Base-by-base conservation (phyloP, 2,888 invertebrate species). In the Ecdyonurus torrentis region DNA sequence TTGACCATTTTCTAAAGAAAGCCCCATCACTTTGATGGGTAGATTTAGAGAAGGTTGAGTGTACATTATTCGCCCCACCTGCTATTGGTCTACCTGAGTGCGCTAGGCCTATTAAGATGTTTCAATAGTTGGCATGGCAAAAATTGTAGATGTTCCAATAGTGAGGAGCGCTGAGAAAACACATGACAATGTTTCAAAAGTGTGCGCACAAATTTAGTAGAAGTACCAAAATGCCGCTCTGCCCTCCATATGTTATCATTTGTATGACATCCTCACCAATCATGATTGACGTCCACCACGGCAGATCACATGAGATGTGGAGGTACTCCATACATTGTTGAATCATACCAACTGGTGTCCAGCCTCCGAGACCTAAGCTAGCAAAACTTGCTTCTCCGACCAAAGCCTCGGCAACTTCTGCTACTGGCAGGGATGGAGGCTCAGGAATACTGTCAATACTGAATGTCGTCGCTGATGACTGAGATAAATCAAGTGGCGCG, bases 231-330 rank as follows among this genome's bases (percentile, higher is more conserved):
- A n/a, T n/a, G n/a, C n/a, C n/a, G n/a, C n/a, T n/a, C n/a, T n/a
- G n/a, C n/a, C n/a, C n/a, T n/a, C n/a, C n/a, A n/a, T n/a, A 25
- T 60, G 7, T 19, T 15, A 24, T 20, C 18, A 23, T 62, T 50
- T 58, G 20, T 19, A 53, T 24, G 23, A 1, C 23, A 19, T 59
- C 68, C 64, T 69, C 75, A 85, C 86, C 89, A 63, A 87, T 75
- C 1, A 86, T 78, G 69, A 97, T 94, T 15, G 90, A 79, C 52
- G 81, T 84, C 94, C 96, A 98, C 98, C 98, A 98, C 0, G 97
- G 97, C 15, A 97, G 67, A 68, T 87, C 91, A 15, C 82, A 74
- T 0, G 79, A 75, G n/a, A 89, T 81, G 72, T 98, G 97, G 52
- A 95, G 69, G 70, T 78, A 86, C 74, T 98, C 96, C 69, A 97